Evolutionary conservation across 2,113 vertebrate species (phyloP), one percentile per base, ranked within the genome.

Genomic region (Varanus salvator): DNA sequence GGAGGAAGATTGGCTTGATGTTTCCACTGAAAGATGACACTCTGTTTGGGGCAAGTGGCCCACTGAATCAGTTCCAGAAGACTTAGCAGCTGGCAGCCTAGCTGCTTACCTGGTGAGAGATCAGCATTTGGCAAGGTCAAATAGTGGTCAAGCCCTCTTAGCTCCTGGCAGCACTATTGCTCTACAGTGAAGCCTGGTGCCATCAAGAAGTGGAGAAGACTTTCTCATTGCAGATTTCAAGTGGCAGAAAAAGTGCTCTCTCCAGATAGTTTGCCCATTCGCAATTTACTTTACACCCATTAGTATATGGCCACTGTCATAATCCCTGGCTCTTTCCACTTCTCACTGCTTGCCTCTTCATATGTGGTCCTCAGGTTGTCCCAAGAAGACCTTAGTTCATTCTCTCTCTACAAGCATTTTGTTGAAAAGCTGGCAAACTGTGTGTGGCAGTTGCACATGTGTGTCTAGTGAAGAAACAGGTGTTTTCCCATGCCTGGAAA

Each of bases 21-120:
- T 1, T 4, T 31, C 44, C 25, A 38, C 19, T 52, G 77, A 66
- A 72, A 87, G 23, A 78, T 31, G n/a, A 78, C 3, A 57, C 75
- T 71, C 80, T n/a, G 50, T 80, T 71, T 85, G 60, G 72, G 60
- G 64, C 74, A 84, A 89, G 60, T 21, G 8, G 8, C 69, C 72
- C 82, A 69, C 69, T 66, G 77, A 89, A 89, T 85, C 60, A 77
- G n/a, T 89, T 78, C 74, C 74, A 71, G 82, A 69, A 54, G 74
- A 89, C 52, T 52, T 77, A 85, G 50, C 74, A 38, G 71, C 72
- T 84, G 31, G 57, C 82, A 31, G 12, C n/a, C 15, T 54, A 78
- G 82, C n/a, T 85, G 64, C 64, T 84, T 85, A 78, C 75, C 82
- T 84, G 75, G 74, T 44, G 38, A 78, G 74, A 78, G n/a, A 77